phyloP scores from a whole-genome alignment of 2,888 invertebrate species.

The Vesta saturnalis region DNA sequence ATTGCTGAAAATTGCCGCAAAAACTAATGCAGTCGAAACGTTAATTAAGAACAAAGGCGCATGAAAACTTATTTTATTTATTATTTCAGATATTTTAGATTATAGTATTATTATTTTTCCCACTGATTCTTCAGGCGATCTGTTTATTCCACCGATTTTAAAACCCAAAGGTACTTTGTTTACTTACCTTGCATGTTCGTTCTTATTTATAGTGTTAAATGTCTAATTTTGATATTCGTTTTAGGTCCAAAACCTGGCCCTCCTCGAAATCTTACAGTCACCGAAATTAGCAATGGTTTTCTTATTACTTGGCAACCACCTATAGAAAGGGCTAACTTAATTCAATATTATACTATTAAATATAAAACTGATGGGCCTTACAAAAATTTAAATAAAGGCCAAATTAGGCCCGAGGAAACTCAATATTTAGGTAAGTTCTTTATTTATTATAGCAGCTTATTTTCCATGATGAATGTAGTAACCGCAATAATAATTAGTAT shows the following conservation, averaged over 20 bases:
- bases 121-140: constrained; percentile 78
- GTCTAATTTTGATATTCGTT: constrained; percentile 28
- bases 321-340: constrained; percentile 79
- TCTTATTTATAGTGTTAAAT: constrained; percentile 1
- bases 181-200: constrained; percentile 20
- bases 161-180: constrained; percentile 74
- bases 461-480: too few species aligned
- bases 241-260: constrained; percentile 92
- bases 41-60: constrained; percentile 40
- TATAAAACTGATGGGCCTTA: constrained; percentile 90
- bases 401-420: constrained; percentile 89
- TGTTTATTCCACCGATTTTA: constrained; percentile 75
- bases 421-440: constrained; percentile 82
- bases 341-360: constrained; percentile 91
- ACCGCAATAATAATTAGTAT: too few species aligned
- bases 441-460: too few species aligned
- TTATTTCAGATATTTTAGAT: constrained; percentile 77
- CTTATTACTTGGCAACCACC: constrained; percentile 92
- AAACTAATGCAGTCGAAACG: constrained; percentile 21
- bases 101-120: constrained; percentile 79
- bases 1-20: constrained; percentile 19
- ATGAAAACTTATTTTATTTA: constrained; percentile 42
- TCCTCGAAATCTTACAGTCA: constrained; percentile 90
- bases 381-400: constrained; percentile 88
- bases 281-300: constrained; percentile 89